A percentile compares a stretch with the other conserved stretches of the same genome.
Conservation (phyloP, 1,140 invertebrate species). For the Stegodyphus mimosarum region DNA sequence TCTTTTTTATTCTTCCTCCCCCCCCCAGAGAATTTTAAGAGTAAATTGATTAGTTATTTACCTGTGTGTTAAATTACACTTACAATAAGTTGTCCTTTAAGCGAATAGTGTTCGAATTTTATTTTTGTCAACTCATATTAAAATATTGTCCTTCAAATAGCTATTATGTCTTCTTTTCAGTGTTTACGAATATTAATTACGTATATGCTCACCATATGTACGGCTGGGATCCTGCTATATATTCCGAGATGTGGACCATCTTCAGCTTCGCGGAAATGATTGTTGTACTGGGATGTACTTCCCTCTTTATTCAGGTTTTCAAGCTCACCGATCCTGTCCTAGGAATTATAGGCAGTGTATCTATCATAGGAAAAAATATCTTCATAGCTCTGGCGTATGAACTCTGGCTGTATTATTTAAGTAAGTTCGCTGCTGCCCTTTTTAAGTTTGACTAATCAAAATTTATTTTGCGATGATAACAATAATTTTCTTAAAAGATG, state of each 20-base stretch:
- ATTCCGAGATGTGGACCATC: slow-evolving; percentile 40
- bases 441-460: background rate
- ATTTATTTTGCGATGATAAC: background rate
- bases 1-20: too few relatives aligned
- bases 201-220: slow-evolving; percentile 50
- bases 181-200: slow-evolving; percentile 48
- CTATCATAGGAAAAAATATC: slow-evolving; percentile 47
- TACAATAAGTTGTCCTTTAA: too few relatives aligned
- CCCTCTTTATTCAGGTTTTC: slow-evolving; percentile 24
- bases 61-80: too few relatives aligned
- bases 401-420: slow-evolving; percentile 19
- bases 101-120: too few relatives aligned
- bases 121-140: too few relatives aligned
- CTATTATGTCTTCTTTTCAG: slow-evolving; percentile 9
- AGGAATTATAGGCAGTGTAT: slow-evolving; percentile 31
- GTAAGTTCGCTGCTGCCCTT: slow-evolving; percentile 10
- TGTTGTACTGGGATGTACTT: slow-evolving; percentile 1
- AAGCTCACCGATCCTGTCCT: slow-evolving; percentile 29
- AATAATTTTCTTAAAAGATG: background rate
- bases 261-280: slow-evolving; percentile 52
- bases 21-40: too few relatives aligned
- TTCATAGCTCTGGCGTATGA: slow-evolving; percentile 29
- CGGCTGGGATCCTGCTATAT: slow-evolving; percentile 21
- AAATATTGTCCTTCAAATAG: background rate
- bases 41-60: too few relatives aligned